Evolutionary conservation across 2,797 vertebrate genomes (phyloP), one percentile per base, ranked within the genome.

Genomic region (Paedocypris micromegethes): DNA sequence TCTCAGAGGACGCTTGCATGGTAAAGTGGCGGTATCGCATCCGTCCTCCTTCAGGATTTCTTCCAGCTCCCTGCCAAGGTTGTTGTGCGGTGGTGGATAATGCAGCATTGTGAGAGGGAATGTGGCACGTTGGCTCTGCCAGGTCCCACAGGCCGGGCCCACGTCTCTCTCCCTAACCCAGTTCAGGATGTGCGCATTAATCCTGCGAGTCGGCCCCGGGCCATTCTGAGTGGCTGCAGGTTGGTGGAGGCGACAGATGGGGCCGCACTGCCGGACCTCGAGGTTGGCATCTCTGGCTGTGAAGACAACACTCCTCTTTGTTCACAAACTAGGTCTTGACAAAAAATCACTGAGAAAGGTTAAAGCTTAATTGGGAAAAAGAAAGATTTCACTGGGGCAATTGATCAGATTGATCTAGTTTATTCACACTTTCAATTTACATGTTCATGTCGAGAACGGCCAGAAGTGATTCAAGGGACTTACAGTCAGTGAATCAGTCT

Each of bases 221-320:
- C 75, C 75, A 73, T 74, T 79, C 71, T 52, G 73, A 72, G 66
- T 69, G 75, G 77, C 68, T 77, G 75, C 80, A 81, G 80, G 80
- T 78, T 76, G 74, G 77, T 75, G 77, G 66, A 73, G 69, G 77
- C 68, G 75, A 82, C 80, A 82, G 80, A 82, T 82, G 80, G 80
- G 78, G 73, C 62, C 51, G 68, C 86, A 79, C 84, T 85, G 86
- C 85, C 83, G 86, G 85, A 86, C 85, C 86, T 85, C 80, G 85
- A 89, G 88, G 86, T 87, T 88, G 86, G 87, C 84, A 86, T 87
- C 86, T 83, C 80, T 81, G 50, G 38, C 43, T 60, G 58, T 86
- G 83, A 85, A 82, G 87, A 73, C 71, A 70, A 71, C 49, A 55
- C 73, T 75, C 69, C 51, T 70, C 57, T 62, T 81, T 75, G 70